phyloP scores from a whole-genome alignment of 2,888 invertebrate genomes.

The Psococerastis gibbosa region DNA sequence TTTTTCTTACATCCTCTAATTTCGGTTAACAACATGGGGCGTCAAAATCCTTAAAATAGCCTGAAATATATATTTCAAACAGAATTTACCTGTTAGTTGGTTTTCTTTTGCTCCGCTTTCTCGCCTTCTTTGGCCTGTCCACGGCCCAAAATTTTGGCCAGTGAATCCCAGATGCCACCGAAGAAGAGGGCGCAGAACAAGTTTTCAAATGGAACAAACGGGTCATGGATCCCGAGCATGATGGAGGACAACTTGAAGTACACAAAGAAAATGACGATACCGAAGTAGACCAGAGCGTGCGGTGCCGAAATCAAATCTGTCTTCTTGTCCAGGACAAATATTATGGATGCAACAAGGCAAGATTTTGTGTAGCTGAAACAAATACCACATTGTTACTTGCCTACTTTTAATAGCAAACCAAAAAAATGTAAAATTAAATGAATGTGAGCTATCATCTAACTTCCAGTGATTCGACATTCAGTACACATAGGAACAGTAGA shows the following conservation, averaged over 20 bases:
- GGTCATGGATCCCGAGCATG: conserved; percentile 92
- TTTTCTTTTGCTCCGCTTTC: conserved; percentile 58
- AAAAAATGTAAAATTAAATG: too few species aligned
- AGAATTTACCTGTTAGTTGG: conserved; percentile 36
- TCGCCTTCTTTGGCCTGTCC: conserved; percentile 65
- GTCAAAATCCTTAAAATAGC: conserved; percentile 1
- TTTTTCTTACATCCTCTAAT: too few species aligned
- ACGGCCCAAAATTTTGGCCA: conserved; percentile 71
- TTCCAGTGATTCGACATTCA: too few species aligned
- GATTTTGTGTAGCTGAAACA: conserved; percentile 84
- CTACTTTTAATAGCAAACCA: too few species aligned
- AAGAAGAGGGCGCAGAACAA: conserved; percentile 89
- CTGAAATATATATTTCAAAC: neutral
- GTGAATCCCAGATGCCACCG: conserved; percentile 96
- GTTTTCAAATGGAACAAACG: conserved; percentile 97
- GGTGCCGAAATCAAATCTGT: conserved; percentile 91
- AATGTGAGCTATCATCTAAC: too few species aligned
- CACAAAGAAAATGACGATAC: conserved; percentile 91
- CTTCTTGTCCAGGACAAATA: conserved; percentile 94
- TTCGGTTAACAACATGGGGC: neutral
- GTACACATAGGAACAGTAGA: too few species aligned
- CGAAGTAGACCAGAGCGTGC: conserved; percentile 92
- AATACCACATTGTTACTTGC: too few species aligned
- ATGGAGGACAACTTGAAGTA: conserved; percentile 94
- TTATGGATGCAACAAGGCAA: conserved; percentile 81